A percentile compares a stretch with the other conserved stretches of the same genome.
These are phyloP conservation scores for Solen grandis DNA, from an alignment of 1,140 invertebrate species.

Conservation along the genomic window DNA sequence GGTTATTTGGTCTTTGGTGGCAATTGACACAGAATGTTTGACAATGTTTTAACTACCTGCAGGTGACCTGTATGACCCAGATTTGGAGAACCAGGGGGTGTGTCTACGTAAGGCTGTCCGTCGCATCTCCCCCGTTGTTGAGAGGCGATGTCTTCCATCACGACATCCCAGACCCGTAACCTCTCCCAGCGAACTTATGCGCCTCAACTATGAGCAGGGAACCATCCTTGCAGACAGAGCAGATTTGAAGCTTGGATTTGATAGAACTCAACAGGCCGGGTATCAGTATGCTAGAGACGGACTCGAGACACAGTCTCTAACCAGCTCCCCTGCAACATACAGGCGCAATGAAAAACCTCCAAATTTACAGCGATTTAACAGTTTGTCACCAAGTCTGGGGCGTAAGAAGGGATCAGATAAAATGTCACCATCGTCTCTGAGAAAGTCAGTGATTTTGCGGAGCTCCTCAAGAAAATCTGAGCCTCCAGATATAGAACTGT, in stretches of 20 bases:
- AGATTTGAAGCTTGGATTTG: background rate
- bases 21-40: no score
- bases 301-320: slow-evolving; percentile 45
- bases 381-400: slow-evolving; percentile 42
- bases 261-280: background rate
- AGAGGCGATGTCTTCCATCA: background rate
- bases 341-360: slow-evolving; percentile 14
- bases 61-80: background rate
- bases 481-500: slow-evolving; percentile 52
- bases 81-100: background rate
- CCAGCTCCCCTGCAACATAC: slow-evolving; percentile 24
- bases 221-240: background rate
- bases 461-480: slow-evolving; percentile 36
- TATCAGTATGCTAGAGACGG: background rate
- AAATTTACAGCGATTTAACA: slow-evolving; percentile 29
- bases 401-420: slow-evolving; percentile 20
- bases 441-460: slow-evolving; percentile 41
- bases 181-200: background rate
- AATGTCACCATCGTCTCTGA: slow-evolving; percentile 37
- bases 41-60: no score
- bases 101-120: background rate
- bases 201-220: background rate
- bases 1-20: no score
- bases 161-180: background rate
- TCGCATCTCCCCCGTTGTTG: background rate